Base-by-base conservation (phyloP, 2,113 vertebrate species). In the Ammodytes marinus region DNA sequence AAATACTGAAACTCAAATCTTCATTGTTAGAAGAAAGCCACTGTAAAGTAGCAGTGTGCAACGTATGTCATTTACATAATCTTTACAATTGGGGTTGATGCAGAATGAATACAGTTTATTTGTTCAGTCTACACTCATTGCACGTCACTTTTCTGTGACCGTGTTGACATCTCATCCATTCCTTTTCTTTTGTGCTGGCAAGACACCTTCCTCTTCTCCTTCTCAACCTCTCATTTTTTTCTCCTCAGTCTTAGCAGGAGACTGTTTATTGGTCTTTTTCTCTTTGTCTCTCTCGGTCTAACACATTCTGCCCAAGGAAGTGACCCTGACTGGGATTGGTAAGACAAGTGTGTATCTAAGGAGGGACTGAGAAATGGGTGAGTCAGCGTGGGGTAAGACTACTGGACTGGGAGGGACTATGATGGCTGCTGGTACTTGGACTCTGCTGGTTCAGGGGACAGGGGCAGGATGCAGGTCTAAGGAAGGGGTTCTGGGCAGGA, bases 101-200 rank as follows among this genome's bases (percentile, higher is more conserved):
- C 47, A 60, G 12, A 79, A 35, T 19, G 4, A 49, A 63, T 9
- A 35, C n/a, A 46, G 54, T 79, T 72, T 74, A 69, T 78, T 68
- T 75, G 43, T 42, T n/a, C 12, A 15, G 49, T 35, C 55, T 67
- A 9, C 8, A 57, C 54, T 53, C 7, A 19, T 27, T 10, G 19
- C 54, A 59, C 19, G 55, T 27, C 27, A 37, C 35, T 61, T 47
- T 66, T 53, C 45, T 64, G 27, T 43, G 67, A 43, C 39, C n/a
- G 40, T 61, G 37, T 60, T n/a, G n/a, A n/a, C n/a, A n/a, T n/a
- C 27, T 27, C 88, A 86, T 92, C 79, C 76, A 63, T 85, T 85
- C 69, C 14, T 66, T 83, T 85, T 71, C 14, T 66, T 83, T 90
- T 69, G 37, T 90, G 93, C 90, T 88, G 90, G 91, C 80, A 74